Evolutionary conservation across 2,888 invertebrate genomes (phyloP).

Genomic region (Lepidonotus clava): DNA sequence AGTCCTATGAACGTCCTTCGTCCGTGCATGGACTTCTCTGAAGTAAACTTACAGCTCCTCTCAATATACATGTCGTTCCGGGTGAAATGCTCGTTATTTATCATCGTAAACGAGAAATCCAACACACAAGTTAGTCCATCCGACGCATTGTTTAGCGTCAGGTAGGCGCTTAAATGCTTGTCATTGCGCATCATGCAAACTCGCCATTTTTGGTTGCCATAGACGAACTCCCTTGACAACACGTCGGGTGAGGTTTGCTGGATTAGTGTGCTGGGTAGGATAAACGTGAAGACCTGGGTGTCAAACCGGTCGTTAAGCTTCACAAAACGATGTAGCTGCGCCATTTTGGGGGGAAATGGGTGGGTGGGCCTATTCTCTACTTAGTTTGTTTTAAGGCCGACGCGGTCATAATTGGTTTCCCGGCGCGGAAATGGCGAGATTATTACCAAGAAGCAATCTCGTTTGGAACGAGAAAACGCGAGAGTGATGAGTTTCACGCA

Average conservation of each 20-base stretch:
- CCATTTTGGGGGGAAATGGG: too few relatives aligned
- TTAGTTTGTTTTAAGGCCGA: too few relatives aligned
- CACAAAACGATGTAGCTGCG: constrained; percentile 82
- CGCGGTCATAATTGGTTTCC: too few relatives aligned
- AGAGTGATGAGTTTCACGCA: too few relatives aligned
- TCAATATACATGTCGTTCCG: constrained; percentile 90
- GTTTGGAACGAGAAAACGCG: too few relatives aligned
- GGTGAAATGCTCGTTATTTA: constrained; percentile 91
- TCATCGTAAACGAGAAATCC: constrained; percentile 89
- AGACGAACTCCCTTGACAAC: constrained; percentile 90
- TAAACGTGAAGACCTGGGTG: constrained; percentile 91
- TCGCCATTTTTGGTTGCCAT: constrained; percentile 91
- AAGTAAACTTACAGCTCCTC: constrained; percentile 85
- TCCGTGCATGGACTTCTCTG: constrained; percentile 75
- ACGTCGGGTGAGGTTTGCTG: constrained; percentile 90
- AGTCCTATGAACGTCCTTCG: constrained; percentile 77
- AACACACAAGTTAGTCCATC: constrained; percentile 89
- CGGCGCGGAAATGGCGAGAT: too few relatives aligned
- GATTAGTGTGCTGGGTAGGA: constrained; percentile 89
- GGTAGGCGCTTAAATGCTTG: constrained; percentile 88
- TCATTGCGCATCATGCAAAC: constrained; percentile 89
- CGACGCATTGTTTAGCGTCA: constrained; percentile 89
- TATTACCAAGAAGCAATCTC: too few relatives aligned
- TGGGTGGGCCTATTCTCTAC: too few relatives aligned
- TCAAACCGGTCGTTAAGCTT: constrained; percentile 90